Conservation (phyloP, 1,140 invertebrate species). For the Xylocopa sonorina region DNA sequence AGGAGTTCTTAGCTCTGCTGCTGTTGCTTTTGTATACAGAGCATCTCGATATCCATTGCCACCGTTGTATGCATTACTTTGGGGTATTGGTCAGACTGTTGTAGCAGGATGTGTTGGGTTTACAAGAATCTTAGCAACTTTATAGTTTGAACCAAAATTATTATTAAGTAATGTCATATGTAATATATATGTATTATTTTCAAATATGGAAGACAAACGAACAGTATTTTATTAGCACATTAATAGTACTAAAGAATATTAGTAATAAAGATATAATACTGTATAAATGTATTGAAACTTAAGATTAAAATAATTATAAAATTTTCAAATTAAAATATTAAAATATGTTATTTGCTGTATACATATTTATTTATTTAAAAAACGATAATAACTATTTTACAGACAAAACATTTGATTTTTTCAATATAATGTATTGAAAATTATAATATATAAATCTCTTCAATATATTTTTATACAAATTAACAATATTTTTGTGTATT, state of each 20-base stretch:
- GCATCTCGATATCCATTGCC: conserved; percentile 94
- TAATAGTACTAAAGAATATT: background rate
- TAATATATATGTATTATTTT: conserved; percentile 3
- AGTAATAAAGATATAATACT: conserved; percentile 28
- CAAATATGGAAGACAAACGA: background rate
- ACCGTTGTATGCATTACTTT: conserved; percentile 94
- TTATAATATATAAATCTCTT: conserved; percentile 26
- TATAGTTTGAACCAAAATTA: conserved; percentile 83
- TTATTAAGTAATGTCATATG: conserved; percentile 9
- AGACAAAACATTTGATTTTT: background rate
- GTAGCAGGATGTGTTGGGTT: conserved; percentile 94
- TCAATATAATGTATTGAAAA: conserved; percentile 27
- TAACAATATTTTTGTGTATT: conserved; percentile 35
- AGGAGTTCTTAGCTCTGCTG: conserved; percentile 94
- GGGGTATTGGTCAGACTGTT: conserved; percentile 96
- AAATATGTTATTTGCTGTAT: conserved; percentile 38
- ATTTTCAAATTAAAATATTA: conserved; percentile 26
- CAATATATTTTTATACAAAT: conserved; percentile 35
- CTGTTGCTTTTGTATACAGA: conserved; percentile 96
- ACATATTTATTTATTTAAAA: background rate
- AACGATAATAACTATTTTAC: no score
- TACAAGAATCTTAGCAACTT: conserved; percentile 94
- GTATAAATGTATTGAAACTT: conserved; percentile 35
- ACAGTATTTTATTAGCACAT: conserved; percentile 26
- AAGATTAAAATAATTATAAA: conserved; percentile 30